Base-by-base conservation (phyloP, 2,888 invertebrate genomes). In the Parapristionchus giblindavisi region DNA sequence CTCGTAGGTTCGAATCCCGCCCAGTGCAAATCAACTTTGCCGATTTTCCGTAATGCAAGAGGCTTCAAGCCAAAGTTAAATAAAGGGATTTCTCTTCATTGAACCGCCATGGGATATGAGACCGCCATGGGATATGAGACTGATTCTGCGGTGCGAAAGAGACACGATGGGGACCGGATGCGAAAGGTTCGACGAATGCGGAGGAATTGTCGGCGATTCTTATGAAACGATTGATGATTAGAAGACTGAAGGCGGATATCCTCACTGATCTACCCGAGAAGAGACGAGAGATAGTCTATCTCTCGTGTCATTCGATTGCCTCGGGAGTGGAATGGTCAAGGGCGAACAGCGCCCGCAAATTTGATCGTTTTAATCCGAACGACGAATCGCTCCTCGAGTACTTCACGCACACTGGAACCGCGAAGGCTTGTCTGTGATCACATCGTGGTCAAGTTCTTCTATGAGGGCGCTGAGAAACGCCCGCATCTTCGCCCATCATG, bases 401-500 rank as follows among this genome's bases (percentile, higher is more conserved):
- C 77, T 83, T 75, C 77, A 78, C 68, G 58, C 66, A 76, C 61
- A 83, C 83, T 4, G 83, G 83, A 29, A 79, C 81, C 21, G 83
- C 80, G 8, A 83, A 83, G 66, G 77, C 80, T 81, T 2, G 84
- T 84, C 17, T 80, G 80, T 32, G 78, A 83, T 8, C 83, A 86
- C 76, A 82, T 87, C 56, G 76, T 84, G 48, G 85, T 86, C 48
- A 85, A 80, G 48, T 87, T 82, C 77, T 87, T 87, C 75, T 78
- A 80, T 43, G 77, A 76, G 34, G 77, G 61, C 5, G 85, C 95
- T 1, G 91, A 92, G 77, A 90, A n/a, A n/a, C n/a, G n/a, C n/a
- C n/a, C n/a, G n/a, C n/a, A n/a, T 96, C 51, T 99, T 96, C 90
- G 96, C 94, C 1, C 97, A 98, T 89, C 98, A 99, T 89, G 91